Conservation (phyloP, 2,888 invertebrate species). For the Agonopterix arenella region DNA sequence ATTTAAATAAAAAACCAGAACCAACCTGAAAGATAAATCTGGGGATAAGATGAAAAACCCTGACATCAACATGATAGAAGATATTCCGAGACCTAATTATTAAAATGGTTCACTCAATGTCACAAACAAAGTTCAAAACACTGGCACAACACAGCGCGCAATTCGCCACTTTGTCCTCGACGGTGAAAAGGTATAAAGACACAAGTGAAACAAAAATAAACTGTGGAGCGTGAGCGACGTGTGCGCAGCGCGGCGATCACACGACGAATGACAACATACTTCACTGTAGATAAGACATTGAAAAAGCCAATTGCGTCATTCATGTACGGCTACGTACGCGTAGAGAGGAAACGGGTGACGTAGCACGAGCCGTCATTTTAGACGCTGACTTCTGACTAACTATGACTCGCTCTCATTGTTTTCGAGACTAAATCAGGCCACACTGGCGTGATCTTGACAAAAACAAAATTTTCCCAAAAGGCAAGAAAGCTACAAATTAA, state of each 20-base stretch:
- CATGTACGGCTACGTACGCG: slow-evolving; percentile 67
- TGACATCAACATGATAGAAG: slow-evolving; percentile 60
- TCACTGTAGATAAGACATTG: slow-evolving; percentile 74
- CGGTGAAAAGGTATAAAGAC: slow-evolving; percentile 59
- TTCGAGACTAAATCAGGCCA: neutral
- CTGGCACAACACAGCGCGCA: slow-evolving; percentile 60
- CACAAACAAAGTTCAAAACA: slow-evolving; percentile 65
- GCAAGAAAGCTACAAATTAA: no score
- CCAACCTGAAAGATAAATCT: slow-evolving; percentile 67
- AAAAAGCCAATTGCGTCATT: slow-evolving; percentile 76
- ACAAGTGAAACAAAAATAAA: slow-evolving; percentile 61
- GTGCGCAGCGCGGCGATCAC: slow-evolving; percentile 65
- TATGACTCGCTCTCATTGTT: slow-evolving; percentile 45
- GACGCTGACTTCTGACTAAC: slow-evolving; percentile 41
- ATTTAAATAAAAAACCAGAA: slow-evolving; percentile 33
- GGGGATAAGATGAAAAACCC: slow-evolving; percentile 67
- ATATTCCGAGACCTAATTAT: slow-evolving; percentile 32
- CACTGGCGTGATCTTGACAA: no score
- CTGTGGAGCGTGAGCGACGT: slow-evolving; percentile 36
- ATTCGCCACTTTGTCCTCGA: slow-evolving; percentile 69
- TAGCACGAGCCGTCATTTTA: slow-evolving; percentile 61
- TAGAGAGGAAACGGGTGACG: slow-evolving; percentile 70
- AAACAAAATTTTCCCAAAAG: no score
- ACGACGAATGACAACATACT: slow-evolving; percentile 71
- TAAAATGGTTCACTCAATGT: slow-evolving; percentile 45